Conservation (phyloP, 2,113 vertebrate species). For the Otocyon megalotis region DNA sequence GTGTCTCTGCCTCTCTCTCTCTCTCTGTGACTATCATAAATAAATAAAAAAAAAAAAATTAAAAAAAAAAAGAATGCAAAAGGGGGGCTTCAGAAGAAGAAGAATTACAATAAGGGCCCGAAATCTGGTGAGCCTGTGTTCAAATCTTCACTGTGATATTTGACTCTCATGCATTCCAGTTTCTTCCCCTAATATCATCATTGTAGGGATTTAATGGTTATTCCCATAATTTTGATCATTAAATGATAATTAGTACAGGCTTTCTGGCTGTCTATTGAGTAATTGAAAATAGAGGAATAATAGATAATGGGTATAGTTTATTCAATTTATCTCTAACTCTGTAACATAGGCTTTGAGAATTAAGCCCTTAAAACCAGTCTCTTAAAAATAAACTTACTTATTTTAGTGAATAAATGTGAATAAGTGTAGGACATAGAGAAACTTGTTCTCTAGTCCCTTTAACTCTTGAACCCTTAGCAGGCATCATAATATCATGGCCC, state of each 20-base stretch:
- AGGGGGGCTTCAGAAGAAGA: neutral
- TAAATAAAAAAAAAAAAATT: no score
- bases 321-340: neutral
- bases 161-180: neutral
- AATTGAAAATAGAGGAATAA: neutral
- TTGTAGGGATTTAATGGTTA: neutral
- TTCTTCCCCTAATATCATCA: neutral
- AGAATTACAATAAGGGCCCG: neutral
- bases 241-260: neutral
- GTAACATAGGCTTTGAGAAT: neutral
- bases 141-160: neutral
- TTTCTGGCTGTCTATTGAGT: neutral
- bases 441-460: neutral
- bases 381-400: neutral
- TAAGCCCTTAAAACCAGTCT: neutral
- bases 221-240: neutral
- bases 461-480: neutral
- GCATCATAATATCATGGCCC: rapidly evolving
- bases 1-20: no score
- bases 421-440: neutral
- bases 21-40: no score
- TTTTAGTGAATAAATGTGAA: neutral
- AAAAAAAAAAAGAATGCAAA: neutral
- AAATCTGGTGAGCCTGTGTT: neutral
- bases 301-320: neutral